Percentiles rank a stretch among this genome's conserved stretches.
phyloP scores from a whole-genome alignment of 2,797 vertebrate genomes.

The Poecilia velifera region DNA sequence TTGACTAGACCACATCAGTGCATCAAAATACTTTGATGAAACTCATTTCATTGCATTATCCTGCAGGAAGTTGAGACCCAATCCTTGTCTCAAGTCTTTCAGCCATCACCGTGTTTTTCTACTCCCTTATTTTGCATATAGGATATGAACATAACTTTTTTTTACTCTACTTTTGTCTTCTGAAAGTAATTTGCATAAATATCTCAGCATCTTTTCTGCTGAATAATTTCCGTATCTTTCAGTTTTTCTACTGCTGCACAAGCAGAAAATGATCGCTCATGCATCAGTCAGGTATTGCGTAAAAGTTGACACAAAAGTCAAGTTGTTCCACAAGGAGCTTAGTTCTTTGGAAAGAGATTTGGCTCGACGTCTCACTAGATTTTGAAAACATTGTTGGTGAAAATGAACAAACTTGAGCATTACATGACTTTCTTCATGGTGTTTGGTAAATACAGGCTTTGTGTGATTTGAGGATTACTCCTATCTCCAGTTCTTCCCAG shows the following conservation, averaged over 20 bases:
- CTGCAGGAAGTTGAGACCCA: neutral
- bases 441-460: neutral
- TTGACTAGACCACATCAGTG: neutral
- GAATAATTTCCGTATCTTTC: neutral
- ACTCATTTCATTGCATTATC: neutral
- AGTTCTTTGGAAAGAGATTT: neutral
- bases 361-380: neutral
- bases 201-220: neutral
- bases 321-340: neutral
- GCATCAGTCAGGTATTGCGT: neutral
- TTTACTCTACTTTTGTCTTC: neutral
- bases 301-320: neutral
- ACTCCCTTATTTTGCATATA: neutral
- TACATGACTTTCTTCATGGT: neutral
- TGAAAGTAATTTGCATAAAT: neutral
- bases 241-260: neutral
- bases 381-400: slow-evolving; percentile 6
- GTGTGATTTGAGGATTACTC: neutral
- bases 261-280: neutral
- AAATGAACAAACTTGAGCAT: neutral
- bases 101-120: neutral
- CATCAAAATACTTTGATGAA: neutral
- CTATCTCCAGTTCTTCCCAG: neutral
- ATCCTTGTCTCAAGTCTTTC: neutral
- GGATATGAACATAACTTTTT: neutral